Base-by-base conservation (phyloP, 1,140 invertebrate species). In the Xylocopa sonorina region DNA sequence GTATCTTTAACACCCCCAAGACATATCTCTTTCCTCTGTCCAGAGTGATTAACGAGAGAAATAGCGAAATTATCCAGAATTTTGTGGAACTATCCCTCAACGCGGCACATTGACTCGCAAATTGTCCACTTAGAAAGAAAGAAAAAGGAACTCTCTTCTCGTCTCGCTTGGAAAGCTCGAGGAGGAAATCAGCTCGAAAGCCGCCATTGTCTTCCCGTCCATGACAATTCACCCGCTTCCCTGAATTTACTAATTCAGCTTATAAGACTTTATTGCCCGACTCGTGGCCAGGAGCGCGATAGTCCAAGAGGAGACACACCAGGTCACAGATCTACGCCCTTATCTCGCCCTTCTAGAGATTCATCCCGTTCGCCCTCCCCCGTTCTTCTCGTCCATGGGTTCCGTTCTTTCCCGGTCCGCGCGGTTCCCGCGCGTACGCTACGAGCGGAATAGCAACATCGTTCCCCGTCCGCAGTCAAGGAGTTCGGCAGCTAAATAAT, bases 401-500 rank as follows among this genome's bases (percentile, higher is more conserved):
- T 46, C 55, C 24, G 32, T 53, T 62, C 50, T 72, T 53, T 55
- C 12, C n/a, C 75, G 64, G 80, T 87, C 88, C 72, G 76, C 69
- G 83, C n/a, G n/a, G n/a, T n/a, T 89, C 90, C 90, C 90, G 83
- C 76, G 90, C 85, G 89, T 81, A 86, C 76, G 80, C 83, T 91
- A 89, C 85, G 81, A 88, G 79, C 83, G 82, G 88, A 90, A 91
- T 88, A 88, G 90, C 88, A 89, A 90, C 83, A 81, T 82, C 81
- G 83, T 84, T 79, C 88, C 83, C 84, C 80, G n/a, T 77, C 81
- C 85, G 81, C 34, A 63, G 84, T 64, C 80, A 78, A 79, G 86
- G 69, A 87, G 86, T 88, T 90, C 82, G 81, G 81, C 72, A 81
- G 85, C 84, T 88, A 90, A 89, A 89, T 91, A 91, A 90, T 91